These are phyloP conservation scores for Epinephelus awoara DNA, from an alignment of 2,797 vertebrate genomes.

Conservation along the genomic window DNA sequence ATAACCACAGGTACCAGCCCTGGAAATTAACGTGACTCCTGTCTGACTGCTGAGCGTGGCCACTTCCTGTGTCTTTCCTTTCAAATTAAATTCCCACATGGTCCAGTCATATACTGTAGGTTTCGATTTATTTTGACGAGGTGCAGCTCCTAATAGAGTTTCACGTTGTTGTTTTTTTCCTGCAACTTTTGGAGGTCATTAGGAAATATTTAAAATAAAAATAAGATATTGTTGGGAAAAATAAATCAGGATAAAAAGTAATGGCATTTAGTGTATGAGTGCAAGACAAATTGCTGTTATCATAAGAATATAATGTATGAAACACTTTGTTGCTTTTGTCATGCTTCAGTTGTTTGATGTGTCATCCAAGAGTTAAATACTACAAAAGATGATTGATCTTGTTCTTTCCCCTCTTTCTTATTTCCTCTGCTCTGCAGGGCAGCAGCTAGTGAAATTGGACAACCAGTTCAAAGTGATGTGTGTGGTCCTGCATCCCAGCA, in stretches of 20 bases:
- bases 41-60: too few species aligned
- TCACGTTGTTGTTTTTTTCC: too few species aligned
- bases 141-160: too few species aligned
- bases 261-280: neutral
- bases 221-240: neutral
- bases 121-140: too few species aligned
- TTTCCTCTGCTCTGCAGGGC: slow-evolving; percentile 82
- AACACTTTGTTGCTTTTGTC: neutral
- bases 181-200: neutral
- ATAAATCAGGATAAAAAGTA: neutral
- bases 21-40: too few species aligned
- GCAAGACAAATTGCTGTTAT: neutral
- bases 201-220: neutral
- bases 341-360: neutral
- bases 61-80: too few species aligned
- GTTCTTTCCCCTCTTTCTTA: neutral
- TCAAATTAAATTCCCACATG: too few species aligned
- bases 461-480: slow-evolving; percentile 91
- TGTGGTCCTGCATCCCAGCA: slow-evolving; percentile 88
- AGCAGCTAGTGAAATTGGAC: slow-evolving; percentile 85
- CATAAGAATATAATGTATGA: neutral
- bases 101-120: too few species aligned
- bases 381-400: slow-evolving; percentile 14
- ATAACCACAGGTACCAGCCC: too few species aligned
- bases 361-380: neutral